Evolutionary conservation across 2,888 invertebrate species (phyloP).

Genomic region (Orgyia antiqua): DNA sequence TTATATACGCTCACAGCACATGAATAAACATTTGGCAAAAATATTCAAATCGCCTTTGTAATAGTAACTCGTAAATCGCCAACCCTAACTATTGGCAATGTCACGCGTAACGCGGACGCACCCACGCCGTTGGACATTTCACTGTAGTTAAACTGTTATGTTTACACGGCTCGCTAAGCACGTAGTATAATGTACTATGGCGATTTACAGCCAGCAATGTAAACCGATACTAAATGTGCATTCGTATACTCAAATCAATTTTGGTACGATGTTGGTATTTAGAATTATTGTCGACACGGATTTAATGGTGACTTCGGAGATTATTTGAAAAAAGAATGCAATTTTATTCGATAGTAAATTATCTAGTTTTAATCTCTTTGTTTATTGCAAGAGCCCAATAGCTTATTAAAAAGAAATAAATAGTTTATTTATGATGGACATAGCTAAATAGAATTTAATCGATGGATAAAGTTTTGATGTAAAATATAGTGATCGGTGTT

Average conservation of each 20-base stretch:
- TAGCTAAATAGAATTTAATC: too few relatives aligned
- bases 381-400: too few relatives aligned
- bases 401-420: too few relatives aligned
- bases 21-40: neutral
- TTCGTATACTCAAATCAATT: conserved; percentile 15
- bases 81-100: conserved; percentile 18
- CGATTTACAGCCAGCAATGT: conserved; percentile 36
- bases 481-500: too few relatives aligned
- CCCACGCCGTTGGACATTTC: conserved; percentile 35
- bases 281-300: conserved; percentile 17
- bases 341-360: conserved; percentile 16
- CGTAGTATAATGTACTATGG: conserved; percentile 28
- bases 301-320: conserved; percentile 20
- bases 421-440: too few relatives aligned
- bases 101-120: conserved; percentile 16
- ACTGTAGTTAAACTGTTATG: conserved; percentile 43
- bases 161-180: conserved; percentile 51
- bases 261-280: conserved; percentile 16
- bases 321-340: conserved; percentile 15
- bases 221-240: conserved; percentile 16
- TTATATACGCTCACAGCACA: neutral
- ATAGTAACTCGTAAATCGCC: conserved; percentile 5
- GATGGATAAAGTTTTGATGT: too few relatives aligned
- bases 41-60: neutral
- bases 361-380: conserved; percentile 16